Base-by-base conservation (phyloP, 2,888 invertebrate species). In the Schizaphis graminum region DNA sequence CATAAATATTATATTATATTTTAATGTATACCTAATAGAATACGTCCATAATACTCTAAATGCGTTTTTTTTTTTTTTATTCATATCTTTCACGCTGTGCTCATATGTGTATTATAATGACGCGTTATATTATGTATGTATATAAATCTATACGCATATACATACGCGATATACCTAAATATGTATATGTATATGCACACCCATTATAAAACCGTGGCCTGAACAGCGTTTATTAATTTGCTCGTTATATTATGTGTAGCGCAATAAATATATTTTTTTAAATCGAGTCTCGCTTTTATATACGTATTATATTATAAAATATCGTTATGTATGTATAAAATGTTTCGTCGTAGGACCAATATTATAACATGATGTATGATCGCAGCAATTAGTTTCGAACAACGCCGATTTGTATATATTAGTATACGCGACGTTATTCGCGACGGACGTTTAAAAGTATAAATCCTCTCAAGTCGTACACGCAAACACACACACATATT, bases 221-320 rank as follows among this genome's bases (percentile, higher is more conserved):
- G 67, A 49, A 35, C 21, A 77, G 26, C 35, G 35, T 91, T 91
- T 77, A 91, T 91, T 91, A 91, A 91, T 91, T 91, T 35, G 49
- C 91, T 67, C n/a, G 77, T 91, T 77, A 49, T 86, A 86, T 44
- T 86, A 44, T 86, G 47, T 86, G 47, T 49, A 77, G 77, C 26
- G 67, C 91, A 49, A 91, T 91, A 91, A 91, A 77, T 91, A 91
- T 91, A 53, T 53, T 53, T 49, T 57, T 77, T 35, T n/a, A 77
- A 77, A 91, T 91, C 91, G 49, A 49, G 77, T 35, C 47, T 90
- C 47, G 26, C 49, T n/a, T 10, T 21, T 53, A 26, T 41, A 56
- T n/a, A 77, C 35, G 35, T 35, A 77, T 41, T 77, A 77, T 77
- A 77, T 77, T 67, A 35, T 35, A 35, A 35, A 21, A 35, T 77